Conservation (phyloP, 2,113 vertebrate species). For the Platanista minor region DNA sequence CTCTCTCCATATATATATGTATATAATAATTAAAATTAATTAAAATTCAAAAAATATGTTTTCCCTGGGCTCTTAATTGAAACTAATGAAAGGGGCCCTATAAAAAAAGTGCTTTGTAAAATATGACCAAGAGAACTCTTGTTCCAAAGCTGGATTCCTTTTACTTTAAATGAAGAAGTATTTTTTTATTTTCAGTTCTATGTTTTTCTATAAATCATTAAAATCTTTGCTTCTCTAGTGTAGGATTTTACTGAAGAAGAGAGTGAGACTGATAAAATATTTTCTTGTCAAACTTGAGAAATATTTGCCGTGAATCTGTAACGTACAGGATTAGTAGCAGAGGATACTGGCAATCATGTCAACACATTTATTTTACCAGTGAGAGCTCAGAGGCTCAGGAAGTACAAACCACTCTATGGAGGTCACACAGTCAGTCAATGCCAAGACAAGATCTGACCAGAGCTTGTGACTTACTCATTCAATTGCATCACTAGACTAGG, state of each 20-base stretch:
- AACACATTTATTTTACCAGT: neutral
- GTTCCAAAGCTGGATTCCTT: slow-evolving; percentile 7
- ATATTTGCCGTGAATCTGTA: neutral
- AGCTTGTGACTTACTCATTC: neutral
- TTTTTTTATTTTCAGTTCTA: neutral
- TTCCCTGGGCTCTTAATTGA: neutral
- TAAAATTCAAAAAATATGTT: neutral
- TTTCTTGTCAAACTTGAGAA: neutral
- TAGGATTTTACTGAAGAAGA: neutral
- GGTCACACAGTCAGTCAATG: neutral
- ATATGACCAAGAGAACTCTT: neutral
- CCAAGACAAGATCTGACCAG: neutral
- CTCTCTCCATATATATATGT: neutral
- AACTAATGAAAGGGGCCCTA: neutral
- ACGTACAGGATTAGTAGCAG: neutral
- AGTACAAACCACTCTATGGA: neutral
- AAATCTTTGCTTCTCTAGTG: neutral
- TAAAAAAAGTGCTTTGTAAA: neutral
- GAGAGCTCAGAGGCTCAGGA: neutral
- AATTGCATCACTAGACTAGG: neutral
- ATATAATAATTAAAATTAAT: neutral
- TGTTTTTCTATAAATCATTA: neutral
- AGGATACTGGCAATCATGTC: too few species aligned
- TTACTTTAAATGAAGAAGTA: neutral
- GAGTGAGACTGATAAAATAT: neutral